A percentile compares a stretch with the other conserved stretches of the same genome.
Evolutionary conservation across 2,113 vertebrate genomes (phyloP).

Genomic region (Sebastes fasciatus): DNA sequence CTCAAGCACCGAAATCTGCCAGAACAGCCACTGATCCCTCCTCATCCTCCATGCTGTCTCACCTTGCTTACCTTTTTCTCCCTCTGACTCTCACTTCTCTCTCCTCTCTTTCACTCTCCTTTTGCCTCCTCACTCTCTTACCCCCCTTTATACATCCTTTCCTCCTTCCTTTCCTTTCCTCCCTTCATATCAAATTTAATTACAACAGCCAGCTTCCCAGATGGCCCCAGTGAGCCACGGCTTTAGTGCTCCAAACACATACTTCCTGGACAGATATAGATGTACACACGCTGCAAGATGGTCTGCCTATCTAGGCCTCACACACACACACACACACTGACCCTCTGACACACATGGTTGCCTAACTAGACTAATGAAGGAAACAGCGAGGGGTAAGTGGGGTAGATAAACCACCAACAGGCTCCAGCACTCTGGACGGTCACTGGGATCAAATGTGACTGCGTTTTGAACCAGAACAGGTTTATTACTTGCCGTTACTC

Average conservation of each 20-base stretch:
- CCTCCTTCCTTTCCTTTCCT: conserved; percentile 19
- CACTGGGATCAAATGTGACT: conserved; percentile 38
- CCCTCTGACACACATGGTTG: conserved; percentile 41
- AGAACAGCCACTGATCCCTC: neutral
- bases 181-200: conserved; percentile 73
- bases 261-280: conserved; percentile 67
- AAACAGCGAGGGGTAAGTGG: conserved; percentile 49
- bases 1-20: conserved; percentile 28
- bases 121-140: conserved; percentile 9
- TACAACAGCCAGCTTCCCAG: conserved; percentile 72
- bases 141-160: conserved; percentile 12
- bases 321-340: conserved; percentile 38
- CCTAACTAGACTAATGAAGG: conserved; percentile 61
- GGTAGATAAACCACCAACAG: conserved; percentile 18
- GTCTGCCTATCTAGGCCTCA: conserved; percentile 27
- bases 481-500: conserved; percentile 15
- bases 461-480: neutral
- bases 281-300: conserved; percentile 46
- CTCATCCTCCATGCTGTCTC: neutral
- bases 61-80: conserved; percentile 3
- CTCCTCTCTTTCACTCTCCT: neutral
- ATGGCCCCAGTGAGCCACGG: conserved; percentile 66
- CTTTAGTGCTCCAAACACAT: conserved; percentile 61
- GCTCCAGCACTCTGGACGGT: conserved; percentile 19
- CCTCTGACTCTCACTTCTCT: conserved; percentile 1